Evolutionary conservation across 2,113 vertebrate species (phyloP), one percentile per base, ranked within the genome.

Genomic region (Sakesphorus luctuosus): DNA sequence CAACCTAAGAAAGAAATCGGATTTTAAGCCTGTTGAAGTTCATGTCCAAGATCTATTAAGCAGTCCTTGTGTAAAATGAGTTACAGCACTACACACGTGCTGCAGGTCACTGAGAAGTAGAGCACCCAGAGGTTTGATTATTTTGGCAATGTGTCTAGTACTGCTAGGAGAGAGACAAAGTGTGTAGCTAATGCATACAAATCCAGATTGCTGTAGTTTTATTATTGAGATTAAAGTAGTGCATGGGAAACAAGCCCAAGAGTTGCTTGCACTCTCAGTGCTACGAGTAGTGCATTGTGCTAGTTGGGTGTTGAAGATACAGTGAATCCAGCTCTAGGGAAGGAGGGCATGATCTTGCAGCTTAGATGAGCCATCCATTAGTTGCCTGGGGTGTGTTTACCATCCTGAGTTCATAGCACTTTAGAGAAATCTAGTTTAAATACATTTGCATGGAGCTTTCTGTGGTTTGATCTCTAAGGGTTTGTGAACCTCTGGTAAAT

Each of bases 21-120:
- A 18, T 66, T 81, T 90, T 62, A 69, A 61, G 53, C 20, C 25
- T 35, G 23, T 73, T 72, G 40, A 91, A 65, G 13, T 82, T 87
- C 38, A 73, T 62, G 28, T 55, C 28, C 25, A 38, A 52, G 56
- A 58, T 31, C 44, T 91, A 1, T 79, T 93, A 78, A 77, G 53
- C 24, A 65, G 55, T 62, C 8, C 33, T 69, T 28, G 18, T 61
- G 21, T 69, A 66, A 79, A 90, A 31, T 25, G 8, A 61, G 7
- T 73, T 87, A 13, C 0, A 62, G 46, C 36, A 43, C 3, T 1
- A 26, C 4, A 33, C 1, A 1, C 0, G 0, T 84, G n/a, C 33
- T 0, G 0, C 4, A 3, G 26, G 33, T 84, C 29, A 12, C 18
- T 65, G 21, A 56, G 35, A 83, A 58, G 24, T 9, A 18, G 8